Base-by-base conservation (phyloP, 2,113 vertebrate genomes). In the Triplophysa dalaica region DNA sequence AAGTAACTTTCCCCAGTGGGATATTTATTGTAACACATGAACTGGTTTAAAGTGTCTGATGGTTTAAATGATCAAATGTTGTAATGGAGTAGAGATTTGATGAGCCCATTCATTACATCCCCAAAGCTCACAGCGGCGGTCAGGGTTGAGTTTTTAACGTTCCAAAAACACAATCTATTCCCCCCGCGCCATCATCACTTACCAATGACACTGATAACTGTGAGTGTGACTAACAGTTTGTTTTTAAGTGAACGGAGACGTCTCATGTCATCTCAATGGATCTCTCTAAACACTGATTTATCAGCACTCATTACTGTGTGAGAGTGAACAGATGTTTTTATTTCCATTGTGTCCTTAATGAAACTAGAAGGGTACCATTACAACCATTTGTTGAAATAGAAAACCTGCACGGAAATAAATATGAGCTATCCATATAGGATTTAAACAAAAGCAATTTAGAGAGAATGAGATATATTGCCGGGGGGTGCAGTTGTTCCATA, bases 261-360 rank as follows among this genome's bases (percentile, higher is more conserved):
- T 58, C 52, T 72, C 16, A 4, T 52, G 50, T 58, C 70, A 24
- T 73, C 70, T 73, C 43, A 58, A 38, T 45, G 21, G 21, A 64
- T 17, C 61, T 61, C 62, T 52, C 24, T 72, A 61, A 63, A 16
- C 33, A 29, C 29, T 79, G 65, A 83, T 78, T 83, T 75, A 66
- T 79, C 70, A 70, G 16, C 45, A 24, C 29, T 75, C 74, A 81
- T 81, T 76, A 43, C 62, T 61, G 11, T 68, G 58, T 77, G 77
- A 58, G 73, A 70, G 54, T 45, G 78, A 81, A 64, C 65, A 74
- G 78, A 83, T 78, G 61, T 19, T 68, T 72, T 50, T 11, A 81
- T 83, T 83, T 83, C 62, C 58, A 22, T 73, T n/a, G 54, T 21
- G n/a, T n/a, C 19, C 1, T 58, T 62, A 74, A 62, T 68, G 70